Percentiles rank a stretch among this genome's conserved stretches.
phyloP scores from a whole-genome alignment of 2,113 vertebrate species.

The Labrus mixtus region DNA sequence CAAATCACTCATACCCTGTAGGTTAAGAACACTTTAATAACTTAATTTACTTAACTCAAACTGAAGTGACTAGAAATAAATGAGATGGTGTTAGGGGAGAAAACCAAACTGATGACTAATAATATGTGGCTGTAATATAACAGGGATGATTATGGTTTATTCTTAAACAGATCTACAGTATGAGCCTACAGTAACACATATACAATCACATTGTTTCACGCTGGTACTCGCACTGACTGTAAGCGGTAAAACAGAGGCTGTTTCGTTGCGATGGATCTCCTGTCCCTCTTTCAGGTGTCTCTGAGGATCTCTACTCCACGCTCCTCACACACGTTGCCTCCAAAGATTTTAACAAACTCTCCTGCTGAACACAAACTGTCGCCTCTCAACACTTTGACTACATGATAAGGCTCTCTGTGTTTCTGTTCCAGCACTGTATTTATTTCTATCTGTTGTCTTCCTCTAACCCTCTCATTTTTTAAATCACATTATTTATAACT shows the following conservation, averaged over 20 bases:
- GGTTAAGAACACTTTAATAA: too few relatives aligned
- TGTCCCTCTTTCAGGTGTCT: constrained; percentile 5
- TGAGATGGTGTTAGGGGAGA: too few relatives aligned
- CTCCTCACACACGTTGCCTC: constrained; percentile 37
- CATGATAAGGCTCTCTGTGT: background rate
- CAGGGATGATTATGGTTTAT: too few relatives aligned
- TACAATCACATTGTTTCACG: background rate
- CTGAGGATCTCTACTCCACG: constrained; percentile 27
- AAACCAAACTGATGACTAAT: too few relatives aligned
- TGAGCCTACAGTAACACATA: too few relatives aligned
- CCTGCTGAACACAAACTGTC: constrained; percentile 35
- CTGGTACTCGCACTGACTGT: background rate
- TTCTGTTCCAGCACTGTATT: background rate
- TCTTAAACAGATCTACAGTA: too few relatives aligned
- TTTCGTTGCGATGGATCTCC: constrained; percentile 20
- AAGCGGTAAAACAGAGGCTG: background rate
- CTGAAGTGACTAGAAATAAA: too few relatives aligned
- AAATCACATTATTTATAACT: background rate
- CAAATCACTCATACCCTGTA: background rate
- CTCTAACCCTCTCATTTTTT: background rate
- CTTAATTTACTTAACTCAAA: too few relatives aligned
- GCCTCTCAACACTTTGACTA: background rate
- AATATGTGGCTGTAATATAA: too few relatives aligned
- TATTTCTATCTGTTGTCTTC: background rate
- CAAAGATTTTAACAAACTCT: constrained; percentile 8